phyloP scores from a whole-genome alignment of 2,888 invertebrate genomes.

The Neuroscelio doddi region DNA sequence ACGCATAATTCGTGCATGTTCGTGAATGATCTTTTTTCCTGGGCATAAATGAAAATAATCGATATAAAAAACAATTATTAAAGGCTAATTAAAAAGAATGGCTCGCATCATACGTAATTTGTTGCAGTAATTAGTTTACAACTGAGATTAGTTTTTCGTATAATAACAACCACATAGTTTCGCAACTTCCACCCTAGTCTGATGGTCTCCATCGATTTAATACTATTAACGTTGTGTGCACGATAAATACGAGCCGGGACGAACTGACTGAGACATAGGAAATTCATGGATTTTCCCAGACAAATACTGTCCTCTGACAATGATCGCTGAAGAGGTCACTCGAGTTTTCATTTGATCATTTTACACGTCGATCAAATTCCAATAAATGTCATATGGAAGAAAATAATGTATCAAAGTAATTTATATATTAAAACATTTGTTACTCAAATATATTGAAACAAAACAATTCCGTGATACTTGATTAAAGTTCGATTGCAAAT shows the following conservation, averaged over 20 bases:
- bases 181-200: conserved; percentile 14
- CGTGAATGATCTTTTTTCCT: no score
- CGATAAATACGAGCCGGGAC: conserved; percentile 24
- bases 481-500: conserved; percentile 9
- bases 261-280: conserved; percentile 25
- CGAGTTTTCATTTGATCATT: conserved; percentile 24
- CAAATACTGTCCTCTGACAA: conserved; percentile 27
- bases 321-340: conserved; percentile 28
- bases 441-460: no score
- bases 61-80: no score
- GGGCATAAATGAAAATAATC: no score
- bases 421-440: no score
- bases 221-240: conserved; percentile 29
- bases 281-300: conserved; percentile 29
- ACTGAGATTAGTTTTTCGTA: conserved; percentile 29
- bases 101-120: no score
- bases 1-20: no score
- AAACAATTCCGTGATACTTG: conserved; percentile 2
- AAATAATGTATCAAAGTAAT: no score
- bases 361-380: conserved; percentile 23
- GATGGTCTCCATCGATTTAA: conserved; percentile 29
- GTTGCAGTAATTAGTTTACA: conserved; percentile 16
- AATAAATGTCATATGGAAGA: no score
- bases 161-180: conserved; percentile 21
- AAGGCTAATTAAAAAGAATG: no score